Conservation (phyloP, 2,797 vertebrate species). For the Smutsia gigantea region DNA sequence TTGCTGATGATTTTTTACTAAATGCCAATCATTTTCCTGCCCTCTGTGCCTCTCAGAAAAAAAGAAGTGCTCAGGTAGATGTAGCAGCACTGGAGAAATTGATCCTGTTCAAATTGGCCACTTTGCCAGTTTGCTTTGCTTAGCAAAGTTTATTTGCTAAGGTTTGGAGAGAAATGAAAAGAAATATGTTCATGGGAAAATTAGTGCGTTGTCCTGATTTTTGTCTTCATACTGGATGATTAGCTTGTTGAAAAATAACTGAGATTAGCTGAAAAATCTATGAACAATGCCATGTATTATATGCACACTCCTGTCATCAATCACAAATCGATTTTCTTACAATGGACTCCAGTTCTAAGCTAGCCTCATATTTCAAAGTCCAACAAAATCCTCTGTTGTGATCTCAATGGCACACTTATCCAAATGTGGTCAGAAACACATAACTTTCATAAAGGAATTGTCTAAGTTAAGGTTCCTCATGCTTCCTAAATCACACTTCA, state of each 20-base stretch:
- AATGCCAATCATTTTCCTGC: constrained; percentile 21
- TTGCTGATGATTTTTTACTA: constrained; percentile 41
- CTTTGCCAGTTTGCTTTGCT: not conserved
- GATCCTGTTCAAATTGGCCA: not conserved
- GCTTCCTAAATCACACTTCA: not conserved
- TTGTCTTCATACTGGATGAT: not conserved
- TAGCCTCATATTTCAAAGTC: not conserved
- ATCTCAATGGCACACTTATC: not conserved
- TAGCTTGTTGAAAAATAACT: constrained; percentile 23
- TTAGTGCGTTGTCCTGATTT: not conserved
- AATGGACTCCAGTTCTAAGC: not conserved
- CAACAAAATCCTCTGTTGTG: not conserved
- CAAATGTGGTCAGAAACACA: not conserved
- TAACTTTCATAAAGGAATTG: not conserved
- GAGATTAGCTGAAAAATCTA: not conserved
- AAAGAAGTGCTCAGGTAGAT: not conserved
- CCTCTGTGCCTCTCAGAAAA: not conserved
- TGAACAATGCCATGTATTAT: not conserved
- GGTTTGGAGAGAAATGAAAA: constrained; percentile 16
- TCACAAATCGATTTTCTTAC: not conserved
- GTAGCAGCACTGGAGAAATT: not conserved
- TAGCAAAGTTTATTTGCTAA: not conserved
- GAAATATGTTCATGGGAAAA: not conserved
- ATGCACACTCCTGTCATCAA: not conserved
- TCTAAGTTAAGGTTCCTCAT: not conserved